Evolutionary conservation across 2,113 vertebrate species (phyloP).

Genomic region (Lagopus muta): DNA sequence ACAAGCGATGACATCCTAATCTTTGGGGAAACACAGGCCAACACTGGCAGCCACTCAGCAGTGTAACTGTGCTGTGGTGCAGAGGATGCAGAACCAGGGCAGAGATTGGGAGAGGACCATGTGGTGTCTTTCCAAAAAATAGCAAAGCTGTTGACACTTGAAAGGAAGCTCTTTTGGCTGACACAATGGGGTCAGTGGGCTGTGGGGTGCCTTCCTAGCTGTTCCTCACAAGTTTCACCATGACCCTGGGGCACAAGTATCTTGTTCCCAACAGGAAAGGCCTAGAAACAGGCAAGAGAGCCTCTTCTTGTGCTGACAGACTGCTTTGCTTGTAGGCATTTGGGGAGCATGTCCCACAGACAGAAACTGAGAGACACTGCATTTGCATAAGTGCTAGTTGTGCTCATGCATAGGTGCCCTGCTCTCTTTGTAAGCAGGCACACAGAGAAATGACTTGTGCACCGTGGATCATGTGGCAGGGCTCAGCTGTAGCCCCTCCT

Average conservation of each 20-base stretch:
- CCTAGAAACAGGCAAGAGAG: background rate
- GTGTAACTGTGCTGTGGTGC: background rate
- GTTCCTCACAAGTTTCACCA: background rate
- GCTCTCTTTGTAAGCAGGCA: background rate
- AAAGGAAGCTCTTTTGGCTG: background rate
- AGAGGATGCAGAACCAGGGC: constrained; percentile 6
- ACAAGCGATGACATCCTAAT: constrained; percentile 65
- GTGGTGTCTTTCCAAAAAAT: background rate
- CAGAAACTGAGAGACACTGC: background rate
- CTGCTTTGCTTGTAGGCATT: background rate
- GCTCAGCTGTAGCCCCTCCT: fast-evolving
- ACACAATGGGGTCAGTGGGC: background rate
- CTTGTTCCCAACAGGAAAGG: background rate
- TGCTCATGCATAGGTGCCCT: background rate
- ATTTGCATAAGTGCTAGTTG: background rate
- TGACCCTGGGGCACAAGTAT: background rate
- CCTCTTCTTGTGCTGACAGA: background rate
- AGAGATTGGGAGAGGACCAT: constrained; percentile 15
- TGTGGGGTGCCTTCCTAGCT: background rate
- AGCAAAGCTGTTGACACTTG: background rate
- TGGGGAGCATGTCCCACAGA: background rate
- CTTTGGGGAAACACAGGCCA: constrained; percentile 44
- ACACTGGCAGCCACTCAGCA: background rate
- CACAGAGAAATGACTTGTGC: background rate
- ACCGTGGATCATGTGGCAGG: background rate